These are phyloP conservation scores for Varanus salvator DNA, from an alignment of 2,113 vertebrate genomes.

Conservation along the genomic window DNA sequence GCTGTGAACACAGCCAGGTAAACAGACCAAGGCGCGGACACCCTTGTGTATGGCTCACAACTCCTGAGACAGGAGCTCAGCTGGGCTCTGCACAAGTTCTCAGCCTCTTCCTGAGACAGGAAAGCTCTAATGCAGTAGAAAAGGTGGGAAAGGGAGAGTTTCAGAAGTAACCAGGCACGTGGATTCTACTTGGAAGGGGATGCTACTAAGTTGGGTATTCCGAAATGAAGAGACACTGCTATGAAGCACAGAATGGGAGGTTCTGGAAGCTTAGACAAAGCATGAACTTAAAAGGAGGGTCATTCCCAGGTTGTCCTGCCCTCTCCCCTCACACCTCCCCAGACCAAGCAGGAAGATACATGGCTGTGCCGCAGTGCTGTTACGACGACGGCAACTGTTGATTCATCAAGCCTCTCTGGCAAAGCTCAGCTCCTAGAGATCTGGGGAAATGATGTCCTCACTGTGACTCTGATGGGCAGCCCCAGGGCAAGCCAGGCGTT, in stretches of 20 bases:
- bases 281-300: background rate
- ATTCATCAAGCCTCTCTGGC: background rate
- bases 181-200: background rate
- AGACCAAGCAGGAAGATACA: background rate
- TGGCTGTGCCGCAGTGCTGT: background rate
- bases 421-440: background rate
- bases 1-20: background rate
- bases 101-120: background rate
- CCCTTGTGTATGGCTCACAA: background rate
- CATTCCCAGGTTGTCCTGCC: background rate
- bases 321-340: background rate
- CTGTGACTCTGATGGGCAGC: background rate
- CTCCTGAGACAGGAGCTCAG: background rate
- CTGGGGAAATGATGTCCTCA: background rate
- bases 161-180: background rate
- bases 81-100: background rate
- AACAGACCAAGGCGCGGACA: background rate
- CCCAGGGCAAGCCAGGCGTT: background rate
- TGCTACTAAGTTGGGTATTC: background rate
- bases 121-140: background rate
- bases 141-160: background rate
- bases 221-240: background rate
- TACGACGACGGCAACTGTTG: background rate
- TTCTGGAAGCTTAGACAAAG: background rate
- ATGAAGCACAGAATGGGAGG: background rate